These are phyloP conservation scores for Clarias pachynema DNA, from an alignment of 2,797 vertebrate species.

Conservation along the genomic window DNA sequence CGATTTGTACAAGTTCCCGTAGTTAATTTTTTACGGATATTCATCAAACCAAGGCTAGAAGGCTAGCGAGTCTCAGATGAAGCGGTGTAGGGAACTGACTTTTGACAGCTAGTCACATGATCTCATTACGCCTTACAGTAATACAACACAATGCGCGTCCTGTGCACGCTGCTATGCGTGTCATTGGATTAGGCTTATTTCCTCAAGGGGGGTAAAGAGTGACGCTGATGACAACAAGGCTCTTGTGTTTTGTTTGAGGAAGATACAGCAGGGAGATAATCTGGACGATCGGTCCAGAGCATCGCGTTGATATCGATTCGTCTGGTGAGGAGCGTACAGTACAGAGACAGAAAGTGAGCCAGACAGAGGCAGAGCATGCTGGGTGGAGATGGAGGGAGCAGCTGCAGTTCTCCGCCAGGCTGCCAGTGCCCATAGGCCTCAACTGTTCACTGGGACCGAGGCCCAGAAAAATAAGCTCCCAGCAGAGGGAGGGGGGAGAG, in stretches of 20 bases:
- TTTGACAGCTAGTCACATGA: conserved; percentile 45
- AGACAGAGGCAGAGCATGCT: conserved; percentile 57
- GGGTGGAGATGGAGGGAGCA: conserved; percentile 37
- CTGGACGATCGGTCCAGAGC: conserved; percentile 67
- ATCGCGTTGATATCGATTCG: conserved; percentile 65
- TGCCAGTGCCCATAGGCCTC: conserved; percentile 63
- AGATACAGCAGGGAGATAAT: conserved; percentile 62
- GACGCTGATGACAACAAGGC: background rate
- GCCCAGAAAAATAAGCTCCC: conserved; percentile 63
- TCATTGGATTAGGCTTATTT: background rate
- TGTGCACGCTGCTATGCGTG: background rate
- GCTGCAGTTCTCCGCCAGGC: conserved; percentile 44
- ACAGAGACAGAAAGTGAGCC: conserved; percentile 58
- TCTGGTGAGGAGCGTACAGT: conserved; percentile 71
- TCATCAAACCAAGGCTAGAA: background rate
- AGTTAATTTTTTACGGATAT: conserved; percentile 25
- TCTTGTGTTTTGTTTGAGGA: conserved; percentile 4
- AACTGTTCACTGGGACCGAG: conserved; percentile 65
- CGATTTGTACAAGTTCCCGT: conserved; percentile 20
- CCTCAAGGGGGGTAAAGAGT: background rate
- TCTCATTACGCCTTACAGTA: conserved; percentile 50
- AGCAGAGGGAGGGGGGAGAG: conserved; percentile 26
- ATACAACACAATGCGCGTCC: background rate
- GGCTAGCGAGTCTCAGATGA: background rate
- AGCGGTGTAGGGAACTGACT: background rate